phyloP scores from a whole-genome alignment of 2,797 vertebrate species.

The Tinamus major region DNA sequence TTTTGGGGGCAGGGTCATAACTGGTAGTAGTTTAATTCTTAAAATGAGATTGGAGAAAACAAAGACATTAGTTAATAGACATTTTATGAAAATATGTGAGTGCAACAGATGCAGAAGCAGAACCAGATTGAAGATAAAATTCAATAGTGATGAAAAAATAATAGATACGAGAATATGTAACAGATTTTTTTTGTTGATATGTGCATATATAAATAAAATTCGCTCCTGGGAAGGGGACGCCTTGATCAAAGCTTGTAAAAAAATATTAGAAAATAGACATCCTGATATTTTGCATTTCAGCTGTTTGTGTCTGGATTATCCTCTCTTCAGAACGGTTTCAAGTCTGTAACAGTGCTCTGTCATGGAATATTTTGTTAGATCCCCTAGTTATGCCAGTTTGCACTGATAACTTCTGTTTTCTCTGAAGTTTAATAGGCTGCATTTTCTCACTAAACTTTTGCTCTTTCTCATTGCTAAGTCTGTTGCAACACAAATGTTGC shows the following conservation, averaged over 20 bases:
- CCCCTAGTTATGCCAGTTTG: not conserved
- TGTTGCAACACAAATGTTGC: not conserved
- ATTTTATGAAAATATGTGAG: not conserved
- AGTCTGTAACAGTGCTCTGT: not conserved
- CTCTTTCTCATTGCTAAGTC: fast-evolving
- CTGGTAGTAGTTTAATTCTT: not conserved
- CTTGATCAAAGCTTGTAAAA: not conserved
- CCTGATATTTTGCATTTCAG: not conserved
- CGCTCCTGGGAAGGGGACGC: not conserved
- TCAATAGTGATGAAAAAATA: not conserved
- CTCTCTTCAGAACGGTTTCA: not conserved
- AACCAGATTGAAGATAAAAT: not conserved
- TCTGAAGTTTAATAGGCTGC: not conserved
- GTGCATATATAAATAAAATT: not conserved
- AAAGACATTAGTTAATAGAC: not conserved
- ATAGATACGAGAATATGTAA: not conserved
- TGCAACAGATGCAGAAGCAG: not conserved
- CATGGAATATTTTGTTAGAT: not conserved
- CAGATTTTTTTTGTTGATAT: not conserved
- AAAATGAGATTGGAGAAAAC: not conserved
- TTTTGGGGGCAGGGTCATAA: not conserved
- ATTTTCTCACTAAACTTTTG: not conserved
- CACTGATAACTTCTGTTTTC: not conserved
- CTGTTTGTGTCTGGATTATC: not conserved
- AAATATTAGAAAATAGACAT: not conserved